These are phyloP conservation scores for Poeciliopsis prolifica DNA, from an alignment of 2,113 vertebrate genomes.

Conservation along the genomic window DNA sequence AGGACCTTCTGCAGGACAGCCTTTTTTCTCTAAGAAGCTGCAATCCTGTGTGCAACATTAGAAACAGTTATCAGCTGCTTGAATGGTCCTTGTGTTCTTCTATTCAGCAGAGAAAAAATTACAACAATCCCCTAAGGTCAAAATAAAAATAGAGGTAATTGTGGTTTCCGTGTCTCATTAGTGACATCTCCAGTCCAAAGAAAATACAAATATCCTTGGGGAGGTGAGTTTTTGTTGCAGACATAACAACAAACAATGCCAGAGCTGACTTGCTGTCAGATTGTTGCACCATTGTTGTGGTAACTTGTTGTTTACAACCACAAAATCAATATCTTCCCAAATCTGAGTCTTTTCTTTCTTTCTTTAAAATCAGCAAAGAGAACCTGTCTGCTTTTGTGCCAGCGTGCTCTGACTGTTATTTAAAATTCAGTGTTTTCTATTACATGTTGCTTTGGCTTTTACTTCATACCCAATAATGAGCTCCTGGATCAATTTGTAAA, in stretches of 20 bases:
- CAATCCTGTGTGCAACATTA: too few relatives aligned
- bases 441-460: conserved; percentile 7
- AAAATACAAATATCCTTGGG: background rate
- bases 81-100: background rate
- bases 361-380: background rate
- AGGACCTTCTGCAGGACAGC: too few relatives aligned
- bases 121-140: background rate
- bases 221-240: background rate
- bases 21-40: too few relatives aligned
- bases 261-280: conserved; percentile 8
- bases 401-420: conserved; percentile 37
- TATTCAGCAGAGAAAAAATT: background rate
- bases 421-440: conserved; percentile 55
- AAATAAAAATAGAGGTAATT: background rate
- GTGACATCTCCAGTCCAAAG: background rate
- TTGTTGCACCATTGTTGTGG: background rate
- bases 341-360: background rate
- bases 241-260: background rate
- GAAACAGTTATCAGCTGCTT: too few relatives aligned
- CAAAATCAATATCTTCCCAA: conserved; percentile 35
- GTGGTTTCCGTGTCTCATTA: background rate
- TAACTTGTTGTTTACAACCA: background rate
- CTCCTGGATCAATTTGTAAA: conserved; percentile 25
- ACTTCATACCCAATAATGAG: conserved; percentile 43
- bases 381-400: conserved; percentile 16